Conservation (phyloP, 2,888 invertebrate species). For the Caenorhabditis auriculariae region DNA sequence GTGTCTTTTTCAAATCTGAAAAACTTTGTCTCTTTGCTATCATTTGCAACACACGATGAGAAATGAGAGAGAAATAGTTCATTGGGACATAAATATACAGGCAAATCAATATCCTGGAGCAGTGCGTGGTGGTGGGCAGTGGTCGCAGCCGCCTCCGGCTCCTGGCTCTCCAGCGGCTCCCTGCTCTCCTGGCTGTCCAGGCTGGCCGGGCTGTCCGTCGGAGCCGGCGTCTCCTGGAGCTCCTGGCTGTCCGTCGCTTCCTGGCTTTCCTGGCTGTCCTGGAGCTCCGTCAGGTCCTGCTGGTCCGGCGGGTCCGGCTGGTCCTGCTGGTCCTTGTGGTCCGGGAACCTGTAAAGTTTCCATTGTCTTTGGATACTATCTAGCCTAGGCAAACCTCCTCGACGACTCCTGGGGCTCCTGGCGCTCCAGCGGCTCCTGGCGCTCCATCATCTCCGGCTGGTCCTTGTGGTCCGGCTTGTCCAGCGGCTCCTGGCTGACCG, state of each 20-base stretch:
- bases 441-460: conserved; percentile 40
- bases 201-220: conserved; percentile 40
- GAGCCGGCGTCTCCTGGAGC: conserved; percentile 32
- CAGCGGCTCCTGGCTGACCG: conserved; percentile 43
- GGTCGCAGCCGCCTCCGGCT: conserved; percentile 43
- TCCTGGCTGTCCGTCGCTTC: conserved; percentile 41
- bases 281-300: conserved; percentile 39
- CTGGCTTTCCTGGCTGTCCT: conserved; percentile 39
- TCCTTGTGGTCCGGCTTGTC: conserved; percentile 46
- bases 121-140: conserved; percentile 48
- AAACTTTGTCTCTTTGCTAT: too few species aligned
- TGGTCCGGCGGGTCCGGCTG: conserved; percentile 37
- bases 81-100: too few species aligned
- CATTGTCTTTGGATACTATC: not conserved
- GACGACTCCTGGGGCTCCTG: conserved; percentile 44
- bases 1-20: too few species aligned
- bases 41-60: too few species aligned
- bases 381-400: conserved; percentile 33
- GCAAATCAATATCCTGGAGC: conserved; percentile 46
- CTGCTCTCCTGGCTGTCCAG: conserved; percentile 33
- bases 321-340: conserved; percentile 40
- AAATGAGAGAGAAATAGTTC: too few species aligned
- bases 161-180: conserved; percentile 40
- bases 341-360: conserved; percentile 22
- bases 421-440: conserved; percentile 44